A percentile compares a stretch with the other conserved stretches of the same genome.
These are phyloP conservation scores for Argyresthia goedartella DNA, from an alignment of 2,888 invertebrate genomes.

Conservation along the genomic window DNA sequence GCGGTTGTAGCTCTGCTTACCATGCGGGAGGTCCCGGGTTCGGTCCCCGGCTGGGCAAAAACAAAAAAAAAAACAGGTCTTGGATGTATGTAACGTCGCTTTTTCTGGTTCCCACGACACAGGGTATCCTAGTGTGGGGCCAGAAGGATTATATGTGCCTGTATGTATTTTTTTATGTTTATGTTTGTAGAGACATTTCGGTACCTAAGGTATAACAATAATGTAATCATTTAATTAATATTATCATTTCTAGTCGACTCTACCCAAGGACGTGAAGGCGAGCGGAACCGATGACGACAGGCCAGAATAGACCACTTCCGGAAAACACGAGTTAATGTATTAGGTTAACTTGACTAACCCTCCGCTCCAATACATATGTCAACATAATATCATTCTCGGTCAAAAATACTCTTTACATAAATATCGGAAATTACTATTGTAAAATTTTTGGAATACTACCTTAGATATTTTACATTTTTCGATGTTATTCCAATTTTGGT, in stretches of 20 bases:
- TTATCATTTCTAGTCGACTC: slow-evolving; percentile 42
- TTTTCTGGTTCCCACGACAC: no score
- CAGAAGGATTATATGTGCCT: no score
- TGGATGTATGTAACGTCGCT: no score
- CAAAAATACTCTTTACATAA: slow-evolving; percentile 11
- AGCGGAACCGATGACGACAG: slow-evolving; percentile 55
- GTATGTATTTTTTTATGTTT: no score
- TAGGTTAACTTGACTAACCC: slow-evolving; percentile 20
- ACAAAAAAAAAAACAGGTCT: no score
- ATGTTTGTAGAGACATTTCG: no score
- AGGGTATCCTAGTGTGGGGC: no score
- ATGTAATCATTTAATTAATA: neutral
- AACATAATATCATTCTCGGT: slow-evolving; percentile 14
- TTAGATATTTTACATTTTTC: slow-evolving; percentile 22
- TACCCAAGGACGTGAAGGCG: slow-evolving; percentile 60
- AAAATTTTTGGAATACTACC: neutral
- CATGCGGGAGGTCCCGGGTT: no score
- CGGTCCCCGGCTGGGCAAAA: no score
- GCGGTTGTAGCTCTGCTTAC: no score
- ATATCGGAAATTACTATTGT: slow-evolving; percentile 14
- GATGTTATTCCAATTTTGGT: slow-evolving; percentile 35
- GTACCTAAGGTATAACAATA: no score
- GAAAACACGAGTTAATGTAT: slow-evolving; percentile 19
- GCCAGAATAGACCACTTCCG: slow-evolving; percentile 37
- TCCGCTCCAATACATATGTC: slow-evolving; percentile 32